phyloP scores from a whole-genome alignment of 2,888 invertebrate species.

The Campoplex nolae region DNA sequence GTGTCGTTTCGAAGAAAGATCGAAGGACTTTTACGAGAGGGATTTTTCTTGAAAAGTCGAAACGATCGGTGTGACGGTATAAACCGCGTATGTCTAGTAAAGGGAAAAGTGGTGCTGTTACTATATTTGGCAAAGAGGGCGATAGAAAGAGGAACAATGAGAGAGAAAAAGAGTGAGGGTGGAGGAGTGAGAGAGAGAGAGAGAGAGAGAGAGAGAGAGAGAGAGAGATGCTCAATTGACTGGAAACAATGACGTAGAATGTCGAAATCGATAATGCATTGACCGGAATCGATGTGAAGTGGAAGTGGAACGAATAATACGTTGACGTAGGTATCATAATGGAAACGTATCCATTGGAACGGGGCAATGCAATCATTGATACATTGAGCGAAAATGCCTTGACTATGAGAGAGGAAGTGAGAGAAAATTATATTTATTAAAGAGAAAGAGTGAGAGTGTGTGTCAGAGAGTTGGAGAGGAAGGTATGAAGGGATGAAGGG shows the following conservation, averaged over 20 bases:
- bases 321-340: slow-evolving; percentile 71
- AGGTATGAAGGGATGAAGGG: slow-evolving; percentile 55
- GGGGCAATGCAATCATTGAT: slow-evolving; percentile 71
- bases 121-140: slow-evolving; percentile 29
- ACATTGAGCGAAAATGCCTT: slow-evolving; percentile 69
- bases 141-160: slow-evolving; percentile 6
- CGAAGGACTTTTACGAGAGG: slow-evolving; percentile 44
- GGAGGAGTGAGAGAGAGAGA: slow-evolving; percentile 3
- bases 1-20: slow-evolving; percentile 26
- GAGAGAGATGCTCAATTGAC: slow-evolving; percentile 64
- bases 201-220: slow-evolving; percentile 11
- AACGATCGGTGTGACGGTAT: slow-evolving; percentile 31
- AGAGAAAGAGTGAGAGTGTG: slow-evolving; percentile 14
- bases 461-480: slow-evolving; percentile 23
- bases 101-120: slow-evolving; percentile 32
- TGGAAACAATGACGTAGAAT: slow-evolving; percentile 71
- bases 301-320: slow-evolving; percentile 71
- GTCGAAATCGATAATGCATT: slow-evolving; percentile 70
- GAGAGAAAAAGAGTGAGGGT: neutral
- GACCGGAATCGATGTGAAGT: slow-evolving; percentile 70
- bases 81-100: slow-evolving; percentile 30
- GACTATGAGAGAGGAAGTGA: slow-evolving; percentile 15
- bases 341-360: slow-evolving; percentile 68
- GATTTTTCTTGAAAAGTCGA: slow-evolving; percentile 48
- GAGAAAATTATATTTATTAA: slow-evolving; percentile 44